Percentiles rank a stretch among this genome's conserved stretches.
These are phyloP conservation scores for Drosophila melanogaster DNA, from an alignment of 1,140 invertebrate species.

Conservation along the genomic window DNA sequence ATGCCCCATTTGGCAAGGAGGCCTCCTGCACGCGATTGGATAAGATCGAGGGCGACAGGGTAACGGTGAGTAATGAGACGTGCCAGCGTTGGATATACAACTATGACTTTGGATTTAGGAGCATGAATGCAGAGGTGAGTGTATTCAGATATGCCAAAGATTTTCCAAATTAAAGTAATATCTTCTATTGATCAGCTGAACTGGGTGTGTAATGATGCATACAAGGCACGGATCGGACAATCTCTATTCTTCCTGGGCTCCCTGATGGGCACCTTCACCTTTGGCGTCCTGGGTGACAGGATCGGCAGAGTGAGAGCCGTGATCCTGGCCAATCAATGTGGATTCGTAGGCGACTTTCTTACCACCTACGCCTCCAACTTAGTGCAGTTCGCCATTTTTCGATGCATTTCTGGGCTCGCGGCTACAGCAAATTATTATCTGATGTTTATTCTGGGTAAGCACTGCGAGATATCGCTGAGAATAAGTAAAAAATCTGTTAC, in stretches of 20 bases:
- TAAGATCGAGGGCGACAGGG: slow-evolving; percentile 30
- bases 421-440: slow-evolving; percentile 87
- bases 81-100: slow-evolving; percentile 85
- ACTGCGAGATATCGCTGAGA: slow-evolving; percentile 43
- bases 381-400: slow-evolving; percentile 84
- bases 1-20: slow-evolving; percentile 50
- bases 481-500: slow-evolving; percentile 10
- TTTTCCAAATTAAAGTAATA: neutral
- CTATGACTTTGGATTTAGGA: slow-evolving; percentile 85
- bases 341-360: slow-evolving; percentile 85
- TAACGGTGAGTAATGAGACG: slow-evolving; percentile 52
- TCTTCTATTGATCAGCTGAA: slow-evolving; percentile 82
- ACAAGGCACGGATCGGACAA: slow-evolving; percentile 86
- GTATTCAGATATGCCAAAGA: fast-evolving
- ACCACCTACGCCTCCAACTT: slow-evolving; percentile 85
- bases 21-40: slow-evolving; percentile 65
- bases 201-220: slow-evolving; percentile 87
- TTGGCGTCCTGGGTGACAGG: slow-evolving; percentile 86
- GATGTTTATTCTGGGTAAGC: slow-evolving; percentile 87
- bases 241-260: slow-evolving; percentile 87
- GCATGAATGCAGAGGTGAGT: slow-evolving; percentile 86
- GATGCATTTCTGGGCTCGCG: slow-evolving; percentile 86
- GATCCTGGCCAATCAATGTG: slow-evolving; percentile 85
- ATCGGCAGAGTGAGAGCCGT: slow-evolving; percentile 86
- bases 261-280: slow-evolving; percentile 85